Evolutionary conservation across 2,797 vertebrate genomes (phyloP).

Genomic region (Aldrovandia affinis): DNA sequence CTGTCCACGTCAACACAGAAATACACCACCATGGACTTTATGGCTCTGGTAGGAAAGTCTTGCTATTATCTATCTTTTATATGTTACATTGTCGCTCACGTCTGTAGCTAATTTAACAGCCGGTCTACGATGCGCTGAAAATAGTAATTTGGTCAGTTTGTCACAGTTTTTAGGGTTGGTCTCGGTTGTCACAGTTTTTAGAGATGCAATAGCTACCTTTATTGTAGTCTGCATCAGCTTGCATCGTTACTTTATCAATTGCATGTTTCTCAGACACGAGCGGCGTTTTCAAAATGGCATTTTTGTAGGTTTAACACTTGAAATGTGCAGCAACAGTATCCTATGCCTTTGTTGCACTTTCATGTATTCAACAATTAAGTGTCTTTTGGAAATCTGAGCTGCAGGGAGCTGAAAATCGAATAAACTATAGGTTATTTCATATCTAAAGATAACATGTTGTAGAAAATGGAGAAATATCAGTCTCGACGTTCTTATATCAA

Average conservation of each 20-base stretch:
- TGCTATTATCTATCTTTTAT: constrained; percentile 17
- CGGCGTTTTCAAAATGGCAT: constrained; percentile 14
- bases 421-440: neutral
- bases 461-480: too few species aligned
- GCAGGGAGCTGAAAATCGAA: neutral
- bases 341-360: neutral
- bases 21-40: constrained; percentile 72
- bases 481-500: too few species aligned
- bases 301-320: neutral
- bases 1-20: constrained; percentile 82
- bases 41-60: constrained; percentile 69
- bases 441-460: too few species aligned
- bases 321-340: neutral
- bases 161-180: constrained; percentile 5
- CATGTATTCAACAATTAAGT: constrained; percentile 3
- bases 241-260: constrained; percentile 35
- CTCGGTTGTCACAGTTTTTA: too few species aligned
- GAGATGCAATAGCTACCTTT: neutral
- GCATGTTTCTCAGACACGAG: constrained; percentile 9
- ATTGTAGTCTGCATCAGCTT: constrained; percentile 11
- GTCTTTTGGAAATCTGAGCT: neutral
- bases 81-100: constrained; percentile 17
- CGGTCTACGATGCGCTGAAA: neutral
- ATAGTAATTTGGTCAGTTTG: neutral
- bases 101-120: neutral